Evolutionary conservation across 2,113 vertebrate genomes (phyloP), one percentile per base, ranked within the genome.

Genomic region (Rallus limicola): DNA sequence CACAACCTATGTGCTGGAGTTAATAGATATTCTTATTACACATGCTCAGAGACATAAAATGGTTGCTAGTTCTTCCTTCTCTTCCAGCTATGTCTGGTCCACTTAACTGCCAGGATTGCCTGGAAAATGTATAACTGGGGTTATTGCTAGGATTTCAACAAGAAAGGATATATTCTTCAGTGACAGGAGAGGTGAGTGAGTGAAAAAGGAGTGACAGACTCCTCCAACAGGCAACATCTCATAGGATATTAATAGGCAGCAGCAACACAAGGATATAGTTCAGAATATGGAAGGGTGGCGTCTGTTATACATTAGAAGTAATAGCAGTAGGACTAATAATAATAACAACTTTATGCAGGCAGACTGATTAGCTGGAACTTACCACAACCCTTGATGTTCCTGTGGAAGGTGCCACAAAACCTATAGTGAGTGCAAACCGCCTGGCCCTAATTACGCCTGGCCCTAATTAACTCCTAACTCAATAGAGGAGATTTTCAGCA

Each of bases 21-120:
- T 93, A 94, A 93, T 90, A 92, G 79, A 16, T 92, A 81, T 86
- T 94, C 95, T 94, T 95, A 88, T 81, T 82, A 63, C 28, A 70
- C 19, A 1, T 52, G 26, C 74, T 89, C 6, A 0, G 78, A 93
- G 79, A 83, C 26, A 52, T 70, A 63, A 93, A 94, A 74, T 74
- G 79, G 56, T 96, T 90, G 59, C 75, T 86, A 15, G 0, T 59
- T 86, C 56, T 76, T 86, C 68, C 42, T 92, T 75, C 76, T 67
- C 58, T 48, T 79, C 64, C 60, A 83, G 71, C 71, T 55, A 18
- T 24, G 53, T 70, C 83, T 75, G 83, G 77, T 89, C 86, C 83
- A 48, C 38, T 62, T 62, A 90, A 65, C 75, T 92, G 65, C 58
- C 65, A 94, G 90, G 68, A 31, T 56, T 88, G 52, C 64, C 80